Percentiles rank a stretch among this genome's conserved stretches.
These are phyloP conservation scores for Lithophane semibrunnea DNA, from an alignment of 2,888 invertebrate genomes.

Conservation along the genomic window DNA sequence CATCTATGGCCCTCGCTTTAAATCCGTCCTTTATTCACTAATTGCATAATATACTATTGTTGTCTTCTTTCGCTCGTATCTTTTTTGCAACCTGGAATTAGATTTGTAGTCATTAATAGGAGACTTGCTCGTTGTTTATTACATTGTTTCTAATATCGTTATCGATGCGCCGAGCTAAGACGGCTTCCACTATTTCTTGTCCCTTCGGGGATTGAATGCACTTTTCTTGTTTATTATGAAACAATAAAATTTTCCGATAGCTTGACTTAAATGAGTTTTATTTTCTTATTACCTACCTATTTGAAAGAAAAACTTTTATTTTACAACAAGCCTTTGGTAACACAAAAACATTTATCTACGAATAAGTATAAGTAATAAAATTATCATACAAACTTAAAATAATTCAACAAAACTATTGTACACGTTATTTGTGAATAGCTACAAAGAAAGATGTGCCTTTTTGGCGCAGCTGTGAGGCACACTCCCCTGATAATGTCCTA, in stretches of 20 bases:
- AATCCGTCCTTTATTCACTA: too few species aligned
- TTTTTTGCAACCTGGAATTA: conserved; percentile 10
- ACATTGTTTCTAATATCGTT: conserved; percentile 20
- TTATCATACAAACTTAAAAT: not conserved
- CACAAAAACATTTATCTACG: not conserved
- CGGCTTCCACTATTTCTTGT: not conserved
- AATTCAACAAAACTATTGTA: not conserved
- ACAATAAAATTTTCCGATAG: too few species aligned
- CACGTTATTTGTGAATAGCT: not conserved
- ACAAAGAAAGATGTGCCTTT: too few species aligned
- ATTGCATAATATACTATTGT: too few species aligned
- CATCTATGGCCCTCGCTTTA: too few species aligned
- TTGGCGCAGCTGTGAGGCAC: too few species aligned
- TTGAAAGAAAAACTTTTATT: too few species aligned
- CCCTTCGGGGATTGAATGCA: not conserved
- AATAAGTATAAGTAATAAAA: not conserved
- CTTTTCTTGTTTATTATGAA: not conserved
- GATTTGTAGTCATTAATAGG: conserved; percentile 24
- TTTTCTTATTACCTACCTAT: too few species aligned
- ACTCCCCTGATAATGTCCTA: too few species aligned
- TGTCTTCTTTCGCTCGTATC: not conserved
- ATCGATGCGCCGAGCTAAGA: conserved; percentile 13
- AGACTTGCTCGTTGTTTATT: conserved; percentile 10
- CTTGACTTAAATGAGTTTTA: too few species aligned
- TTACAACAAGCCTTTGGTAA: not conserved